Base-by-base conservation (phyloP, 2,888 invertebrate genomes). In the Rhynchonema sp. region DNA sequence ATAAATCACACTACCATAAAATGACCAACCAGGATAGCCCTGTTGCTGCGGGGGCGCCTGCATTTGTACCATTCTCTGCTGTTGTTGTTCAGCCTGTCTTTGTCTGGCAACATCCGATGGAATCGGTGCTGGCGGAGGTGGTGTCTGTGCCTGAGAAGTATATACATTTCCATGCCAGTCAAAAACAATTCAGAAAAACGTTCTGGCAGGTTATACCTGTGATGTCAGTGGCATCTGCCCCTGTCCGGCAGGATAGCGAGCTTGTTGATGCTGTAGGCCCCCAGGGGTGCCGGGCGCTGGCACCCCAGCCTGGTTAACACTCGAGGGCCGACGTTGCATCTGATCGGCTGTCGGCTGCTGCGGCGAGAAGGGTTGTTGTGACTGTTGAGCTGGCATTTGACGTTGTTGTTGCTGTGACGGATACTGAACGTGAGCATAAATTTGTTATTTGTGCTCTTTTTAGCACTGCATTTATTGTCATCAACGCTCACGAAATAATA, bases 61-160 rank as follows among this genome's bases (percentile, higher is more conserved):
- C 49, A 6, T 49, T 49, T 6, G 49, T 3, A 49, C 3, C 49
- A 49, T n/a, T n/a, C 3, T 3, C n/a, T 2, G 26, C 54, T 23
- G 26, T 27, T 25, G 27, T 13, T 27, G n/a, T 20, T 25, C 2
- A 27, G 23, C 54, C 54, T 9, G 9, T 13, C 27, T 20, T 27
- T 22, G 54, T 27, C 6, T 38, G 38, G 9, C 9, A 2, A 9
- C n/a, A 25, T 13, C 61, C 27, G 46, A 38, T 26, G 61, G 61
- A 20, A 61, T 46, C 20, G 38, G 60, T 22, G 26, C 52, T 1
- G 57, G 53, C 22, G 60, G 57, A 17, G 22, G 23, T 28, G 57
- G n/a, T 30, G 28, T 26, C n/a, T 52, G 53, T 17, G 17, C 38
- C 17, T 38, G 9, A 38, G 38, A 38, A 38, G 38, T 38, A 17